Evolutionary conservation across 2,888 invertebrate genomes (phyloP).

Genomic region (Lepeophtheirus nordmannii): DNA sequence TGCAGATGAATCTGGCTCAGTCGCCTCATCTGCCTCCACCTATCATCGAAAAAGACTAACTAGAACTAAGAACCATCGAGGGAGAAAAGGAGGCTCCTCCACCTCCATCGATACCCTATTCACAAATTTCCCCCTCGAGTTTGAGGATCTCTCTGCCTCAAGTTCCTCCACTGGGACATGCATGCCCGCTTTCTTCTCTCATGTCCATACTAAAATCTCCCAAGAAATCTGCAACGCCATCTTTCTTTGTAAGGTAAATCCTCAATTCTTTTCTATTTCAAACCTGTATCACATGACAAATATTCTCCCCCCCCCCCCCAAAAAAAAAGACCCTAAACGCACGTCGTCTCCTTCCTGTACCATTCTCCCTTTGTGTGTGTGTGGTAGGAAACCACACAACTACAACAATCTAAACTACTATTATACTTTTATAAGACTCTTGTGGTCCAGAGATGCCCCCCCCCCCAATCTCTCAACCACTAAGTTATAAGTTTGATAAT

Average conservation of each 20-base stretch:
- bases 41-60: background rate
- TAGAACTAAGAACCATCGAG: background rate
- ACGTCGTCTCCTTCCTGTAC: too few relatives aligned
- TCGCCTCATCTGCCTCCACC: background rate
- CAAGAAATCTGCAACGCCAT: constrained; percentile 53
- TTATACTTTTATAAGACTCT: too few relatives aligned
- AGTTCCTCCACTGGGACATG: constrained; percentile 1
- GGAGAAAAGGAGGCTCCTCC: background rate
- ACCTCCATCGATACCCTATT: background rate
- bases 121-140: background rate
- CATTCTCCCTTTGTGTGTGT: too few relatives aligned
- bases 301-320: too few relatives aligned
- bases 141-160: background rate
- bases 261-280: too few relatives aligned
- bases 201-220: constrained; percentile 12
- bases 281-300: too few relatives aligned
- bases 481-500: too few relatives aligned
- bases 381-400: too few relatives aligned
- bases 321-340: too few relatives aligned
- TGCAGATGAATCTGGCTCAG: background rate
- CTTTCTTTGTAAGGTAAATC: constrained; percentile 65
- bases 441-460: too few relatives aligned
- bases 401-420: too few relatives aligned
- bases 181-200: constrained; percentile 7
- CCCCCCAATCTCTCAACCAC: too few relatives aligned